Evolutionary conservation across 2,797 vertebrate genomes (phyloP), one percentile per base, ranked within the genome.

Genomic region (Falco cherrug): DNA sequence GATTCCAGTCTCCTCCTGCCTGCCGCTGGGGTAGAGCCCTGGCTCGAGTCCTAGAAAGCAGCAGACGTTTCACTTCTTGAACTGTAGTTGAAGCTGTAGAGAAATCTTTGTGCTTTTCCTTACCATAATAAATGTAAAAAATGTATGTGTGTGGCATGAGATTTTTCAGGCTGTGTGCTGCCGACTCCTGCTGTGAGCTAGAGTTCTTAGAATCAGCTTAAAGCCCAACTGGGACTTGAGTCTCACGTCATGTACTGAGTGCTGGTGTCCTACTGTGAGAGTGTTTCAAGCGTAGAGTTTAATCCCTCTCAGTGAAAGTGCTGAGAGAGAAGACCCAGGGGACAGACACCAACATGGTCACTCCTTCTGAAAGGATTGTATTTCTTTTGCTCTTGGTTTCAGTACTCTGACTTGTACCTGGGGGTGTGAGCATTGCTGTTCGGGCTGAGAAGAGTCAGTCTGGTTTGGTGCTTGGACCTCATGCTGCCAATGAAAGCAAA

Each of bases 21-120:
- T 21, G 13, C 74, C 0, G 1, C n/a, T 79, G 71, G 51, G n/a
- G 25, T 1, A 7, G 43, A 86, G 20, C 29, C 3, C 16, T 21
- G 26, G 5, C 16, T 47, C 6, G 25, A 6, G 20, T 70, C 43
- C 39, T n/a, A 4, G 43, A 48, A 26, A n/a, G 60, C 56, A 75
- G 35, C 15, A 24, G 0, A 3, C 11, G 3, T 45, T 85, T 85
- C 2, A 0, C 31, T 67, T 37, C n/a, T 48, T 60, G 37, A 79
- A 7, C 31, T 88, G 45, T 10, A 43, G 22, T 25, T 83, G 28
- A 80, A 70, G 41, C 33, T 69, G 31, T 39, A 59, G 78, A 81
- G 61, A 61, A 43, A 48, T 21, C 50, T 73, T 79, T 73, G 75
- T 79, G 81, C 8, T 82, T 67, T 89, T 50, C 60, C 6, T 77